Conservation (phyloP, 2,888 invertebrate genomes). For the Cordilura impudica region DNA sequence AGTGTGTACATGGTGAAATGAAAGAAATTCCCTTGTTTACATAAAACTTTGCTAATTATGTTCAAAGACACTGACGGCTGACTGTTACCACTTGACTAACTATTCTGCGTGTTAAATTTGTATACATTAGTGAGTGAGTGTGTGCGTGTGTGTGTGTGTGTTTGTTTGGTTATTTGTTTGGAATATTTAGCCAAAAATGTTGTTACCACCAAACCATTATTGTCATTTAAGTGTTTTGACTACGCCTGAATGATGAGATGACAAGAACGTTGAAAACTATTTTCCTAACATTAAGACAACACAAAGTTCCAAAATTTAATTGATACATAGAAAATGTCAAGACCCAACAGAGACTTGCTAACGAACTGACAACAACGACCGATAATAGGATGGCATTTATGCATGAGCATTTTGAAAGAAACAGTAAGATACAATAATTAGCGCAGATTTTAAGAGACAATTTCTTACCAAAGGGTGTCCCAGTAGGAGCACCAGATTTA, state of each 20-base stretch:
- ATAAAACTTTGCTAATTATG: conserved; percentile 49
- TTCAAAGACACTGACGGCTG: background rate
- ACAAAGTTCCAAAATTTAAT: background rate
- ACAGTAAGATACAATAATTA: too few species aligned
- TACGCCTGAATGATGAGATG: conserved; percentile 38
- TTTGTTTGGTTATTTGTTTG: background rate
- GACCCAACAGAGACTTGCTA: background rate
- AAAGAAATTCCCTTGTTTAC: conserved; percentile 32
- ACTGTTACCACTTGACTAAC: background rate
- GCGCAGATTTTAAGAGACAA: too few species aligned
- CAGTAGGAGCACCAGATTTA: too few species aligned
- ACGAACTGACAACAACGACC: too few species aligned
- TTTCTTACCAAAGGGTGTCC: too few species aligned
- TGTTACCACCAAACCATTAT: conserved; percentile 38
- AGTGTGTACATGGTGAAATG: background rate
- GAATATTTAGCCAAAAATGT: background rate
- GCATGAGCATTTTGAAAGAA: too few species aligned
- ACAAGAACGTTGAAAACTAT: conserved; percentile 13
- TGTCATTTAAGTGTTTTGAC: conserved; percentile 46
- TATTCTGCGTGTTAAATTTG: too few species aligned
- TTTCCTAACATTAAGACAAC: background rate
- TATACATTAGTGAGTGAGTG: too few species aligned
- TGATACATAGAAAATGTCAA: conserved; percentile 12
- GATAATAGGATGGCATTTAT: too few species aligned
- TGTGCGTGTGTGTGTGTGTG: background rate